phyloP scores from a whole-genome alignment of 2,888 invertebrate genomes.

The Mesochorus sp. region DNA sequence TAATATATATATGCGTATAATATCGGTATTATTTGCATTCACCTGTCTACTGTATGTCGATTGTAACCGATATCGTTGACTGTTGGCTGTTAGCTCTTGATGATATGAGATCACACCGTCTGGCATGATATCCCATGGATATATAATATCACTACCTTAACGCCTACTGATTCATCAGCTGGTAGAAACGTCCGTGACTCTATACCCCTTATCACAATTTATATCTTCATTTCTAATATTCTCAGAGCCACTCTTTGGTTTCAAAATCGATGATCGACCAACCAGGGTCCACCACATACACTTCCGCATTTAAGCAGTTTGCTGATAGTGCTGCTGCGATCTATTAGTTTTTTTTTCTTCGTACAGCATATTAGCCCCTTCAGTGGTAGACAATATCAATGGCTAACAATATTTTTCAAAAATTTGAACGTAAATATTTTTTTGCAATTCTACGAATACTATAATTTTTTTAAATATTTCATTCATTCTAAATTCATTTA shows the following conservation, averaged over 20 bases:
- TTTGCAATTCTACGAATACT: too few species aligned
- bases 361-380: too few species aligned
- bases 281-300: too few species aligned
- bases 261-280: slow-evolving; percentile 43
- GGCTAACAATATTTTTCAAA: too few species aligned
- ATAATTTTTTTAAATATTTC: too few species aligned
- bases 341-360: too few species aligned
- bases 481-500: too few species aligned
- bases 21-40: slow-evolving; percentile 14
- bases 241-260: slow-evolving; percentile 35
- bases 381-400: too few species aligned
- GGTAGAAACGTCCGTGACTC: slow-evolving; percentile 6
- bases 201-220: slow-evolving; percentile 46
- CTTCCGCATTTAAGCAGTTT: too few species aligned
- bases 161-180: slow-evolving; percentile 52
- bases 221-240: slow-evolving; percentile 69
- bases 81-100: slow-evolving; percentile 55
- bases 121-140: slow-evolving; percentile 20
- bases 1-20: neutral
- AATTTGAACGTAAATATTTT: too few species aligned
- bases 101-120: slow-evolving; percentile 10
- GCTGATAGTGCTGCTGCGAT: too few species aligned
- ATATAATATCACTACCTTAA: slow-evolving; percentile 40
- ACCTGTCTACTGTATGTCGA: slow-evolving; percentile 61
- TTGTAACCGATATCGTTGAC: slow-evolving; percentile 76